Base-by-base conservation (phyloP, 2,797 vertebrate genomes). In the Ctenopoma kingsleyae region DNA sequence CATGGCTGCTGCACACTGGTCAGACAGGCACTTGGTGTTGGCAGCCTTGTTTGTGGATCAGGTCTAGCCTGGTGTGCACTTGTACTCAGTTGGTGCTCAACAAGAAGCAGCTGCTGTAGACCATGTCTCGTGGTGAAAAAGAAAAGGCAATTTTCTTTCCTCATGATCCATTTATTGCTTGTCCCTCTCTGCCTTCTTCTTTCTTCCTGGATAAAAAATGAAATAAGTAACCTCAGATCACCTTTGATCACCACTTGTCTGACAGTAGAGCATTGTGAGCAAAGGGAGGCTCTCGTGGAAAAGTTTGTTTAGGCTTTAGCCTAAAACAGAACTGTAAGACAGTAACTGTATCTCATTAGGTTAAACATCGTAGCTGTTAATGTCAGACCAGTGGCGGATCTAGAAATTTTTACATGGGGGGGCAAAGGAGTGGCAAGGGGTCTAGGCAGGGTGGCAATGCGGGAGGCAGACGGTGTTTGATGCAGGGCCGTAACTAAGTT, bases 1-100 rank as follows among this genome's bases (percentile, higher is more conserved):
- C 67, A 70, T 64, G 69, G 80, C 84, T 52, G 63, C 83, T 65
- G 78, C 64, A 72, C 52, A 5, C 51, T 60, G 78, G 71, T 84
- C 83, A 72, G 77, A 85, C 78, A 79, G 71, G 71, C 25, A 50
- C 67, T 66, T 8, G 46, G 83, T 68, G 82, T 86, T 76, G 74
- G 84, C 82, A 78, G 78, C 68, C 83, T 86, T 90, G 87, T 89
- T 91, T 87, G 81, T 75, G 84, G 80, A 81, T 82, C 67, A 56
- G 47, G 32, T 41, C 32, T 1, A 70, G 53, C 49, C 79, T 41
- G 65, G 63, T 54, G 78, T 63, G 74, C 74, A 20, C 80, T 76
- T 87, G 82, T 81, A 75, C 81, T 70, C 8, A 43, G 56, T 20
- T 1, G 58, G 44, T 55, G 74, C 80, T 74, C 48, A 80, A 88